Evolutionary conservation across 2,888 invertebrate species (phyloP), one percentile per base, ranked within the genome.

Genomic region (Clivina fossor): DNA sequence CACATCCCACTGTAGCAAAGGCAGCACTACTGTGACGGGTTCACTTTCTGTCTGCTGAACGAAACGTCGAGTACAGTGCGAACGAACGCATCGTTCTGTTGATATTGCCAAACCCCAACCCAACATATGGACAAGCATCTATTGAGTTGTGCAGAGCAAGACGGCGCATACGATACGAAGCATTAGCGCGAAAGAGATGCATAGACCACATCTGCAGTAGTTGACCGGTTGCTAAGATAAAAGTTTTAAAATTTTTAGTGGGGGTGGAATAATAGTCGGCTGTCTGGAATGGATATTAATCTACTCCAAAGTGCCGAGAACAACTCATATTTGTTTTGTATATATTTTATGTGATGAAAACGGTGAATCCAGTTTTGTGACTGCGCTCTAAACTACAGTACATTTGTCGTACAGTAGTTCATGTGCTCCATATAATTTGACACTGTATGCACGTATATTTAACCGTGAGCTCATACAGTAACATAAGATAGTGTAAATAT

Each of bases 71-170:
- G 26, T 9, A 9, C 4, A 24, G 5, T 26, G 11, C 40, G 43
- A 30, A 44, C 44, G 35, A 44, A 33, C 51, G 44, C 40, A 50
- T 50, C 53, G 53, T 37, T 53, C 35, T 53, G 53, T 44, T 53
- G 53, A 44, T 53, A 44, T 53, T 53, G 53, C 53, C 53, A 53
- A 53, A 37, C 53, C 53, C 53, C 43, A 44, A 44, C 43, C 43
- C 51, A 51, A 51, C 51, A 51, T 51, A 51, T 51, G 51, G 51
- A 28, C 41, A 43, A 51, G 51, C 51, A 51, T 51, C 51, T 51
- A 51, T 51, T 51, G 51, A 51, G 53, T 44, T 40, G 20, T 53
- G 44, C 44, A 13, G 44, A 53, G 28, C 19, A 37, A 44, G 53
- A 40, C 30, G 15, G 51, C 51, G 33, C 19, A 19, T 22, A 40